Evolutionary conservation across 2,113 vertebrate species (phyloP), one percentile per base, ranked within the genome.

Genomic region (Gallinago media): DNA sequence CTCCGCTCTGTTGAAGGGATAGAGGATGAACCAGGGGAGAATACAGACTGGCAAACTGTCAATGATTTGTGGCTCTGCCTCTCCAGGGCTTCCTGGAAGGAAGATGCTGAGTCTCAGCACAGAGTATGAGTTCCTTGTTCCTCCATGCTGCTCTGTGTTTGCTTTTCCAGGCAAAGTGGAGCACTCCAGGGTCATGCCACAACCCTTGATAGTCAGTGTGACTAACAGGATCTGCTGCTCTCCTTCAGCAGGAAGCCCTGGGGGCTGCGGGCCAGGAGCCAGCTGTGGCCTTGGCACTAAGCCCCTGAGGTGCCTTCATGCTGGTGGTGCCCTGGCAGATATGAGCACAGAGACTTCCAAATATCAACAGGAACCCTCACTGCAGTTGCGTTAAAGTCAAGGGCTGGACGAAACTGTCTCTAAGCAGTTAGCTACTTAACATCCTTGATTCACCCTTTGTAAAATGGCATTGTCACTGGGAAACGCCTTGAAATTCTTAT

Each of bases 281-380:
- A 74, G 8, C 12, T n/a, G 27, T 50, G 34, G 52, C 26, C 14
- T 50, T 83, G 47, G 23, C 66, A 38, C 12, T 32, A 34, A 56
- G 47, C 17, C 29, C 21, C 15, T 52, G 42, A 52, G 66, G 42
- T 38, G 16, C 38, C 44, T 21, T 8, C 15, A 20, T 59, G 40
- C 55, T 66, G 44, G 15, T 62, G 31, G 23, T 81, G 26, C 31
- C 44, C 36, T 52, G 49, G 55, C 21, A 85, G 31, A 11, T 22
- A 38, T 2, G 11, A 50, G 23, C 22, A 46, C 14, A 58, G 47
- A 67, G 36, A 4, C 18, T n/a, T 77, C 49, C 25, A 10, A 5
- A 66, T 87, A 44, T 26, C 25, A 32, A 2, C 18, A 8, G 5
- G 55, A 89, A 34, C 22, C 2, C 6, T 75, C 0, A 0, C 14